phyloP scores from a whole-genome alignment of 2,113 vertebrate genomes.

The Gymnocephalus cernua region DNA sequence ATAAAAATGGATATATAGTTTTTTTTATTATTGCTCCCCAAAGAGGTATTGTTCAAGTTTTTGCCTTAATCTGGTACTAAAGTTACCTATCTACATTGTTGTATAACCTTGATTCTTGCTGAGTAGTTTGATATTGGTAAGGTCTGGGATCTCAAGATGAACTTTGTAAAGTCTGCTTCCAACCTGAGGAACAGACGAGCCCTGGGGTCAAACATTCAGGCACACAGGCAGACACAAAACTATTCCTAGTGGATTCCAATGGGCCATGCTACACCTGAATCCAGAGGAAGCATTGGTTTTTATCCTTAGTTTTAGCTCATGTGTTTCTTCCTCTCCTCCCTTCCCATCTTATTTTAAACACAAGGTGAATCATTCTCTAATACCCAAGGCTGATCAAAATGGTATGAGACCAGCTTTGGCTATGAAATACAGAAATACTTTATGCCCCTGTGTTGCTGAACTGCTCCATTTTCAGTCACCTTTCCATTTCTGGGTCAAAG shows the following conservation, averaged over 20 bases:
- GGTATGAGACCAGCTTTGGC: conserved; percentile 17
- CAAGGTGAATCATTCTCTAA: conserved; percentile 46
- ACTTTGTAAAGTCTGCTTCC: conserved; percentile 39
- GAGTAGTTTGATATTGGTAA: conserved; percentile 19
- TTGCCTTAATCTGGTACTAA: neutral
- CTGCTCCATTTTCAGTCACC: conserved; percentile 38
- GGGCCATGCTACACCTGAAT: conserved; percentile 44
- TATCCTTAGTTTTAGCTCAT: conserved; percentile 22
- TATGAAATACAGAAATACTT: conserved; percentile 20
- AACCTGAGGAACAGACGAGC: conserved; percentile 46
- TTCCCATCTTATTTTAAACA: conserved; percentile 44
- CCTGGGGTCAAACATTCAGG: conserved; percentile 62
- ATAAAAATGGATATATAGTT: conserved; percentile 32
- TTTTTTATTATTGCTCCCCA: conserved; percentile 25
- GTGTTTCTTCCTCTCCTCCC: conserved; percentile 25
- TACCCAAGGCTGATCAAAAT: conserved; percentile 52
- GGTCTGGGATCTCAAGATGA: conserved; percentile 35
- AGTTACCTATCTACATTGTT: neutral
- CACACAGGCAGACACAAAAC: conserved; percentile 51
- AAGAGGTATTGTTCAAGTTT: neutral
- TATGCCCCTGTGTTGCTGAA: too few species aligned
- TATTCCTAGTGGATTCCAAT: conserved; percentile 38
- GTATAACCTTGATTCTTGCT: conserved; percentile 26
- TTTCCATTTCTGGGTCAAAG: conserved; percentile 46
- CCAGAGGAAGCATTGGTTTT: conserved; percentile 53